Evolutionary conservation across 2,797 vertebrate genomes (phyloP), one percentile per base, ranked within the genome.

Genomic region (Thalassophryne amazonica): DNA sequence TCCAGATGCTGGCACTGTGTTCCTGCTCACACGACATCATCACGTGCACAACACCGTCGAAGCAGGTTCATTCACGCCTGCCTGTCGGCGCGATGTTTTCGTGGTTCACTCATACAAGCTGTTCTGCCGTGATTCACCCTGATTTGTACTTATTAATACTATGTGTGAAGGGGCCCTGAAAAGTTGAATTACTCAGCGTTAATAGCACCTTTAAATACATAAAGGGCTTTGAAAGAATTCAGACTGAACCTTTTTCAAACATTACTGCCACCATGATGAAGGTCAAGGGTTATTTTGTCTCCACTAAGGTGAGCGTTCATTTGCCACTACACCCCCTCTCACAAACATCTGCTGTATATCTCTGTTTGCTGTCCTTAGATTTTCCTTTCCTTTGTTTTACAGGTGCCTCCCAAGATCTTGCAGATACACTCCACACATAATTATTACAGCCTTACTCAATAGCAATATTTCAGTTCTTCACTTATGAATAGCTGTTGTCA

Each of bases 401-500:
- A 27, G 25, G 14, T 58, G 15, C 43, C 25, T 29, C 56, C 13
- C 49, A 43, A 66, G 54, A 62, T 55, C 36, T 78, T 60, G 50
- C 6, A 4, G 43, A 32, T 72, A 46, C 51, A 56, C 29, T 66
- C 33, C 20, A 56, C 20, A 33, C 17, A 38, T 34, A 22, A 5
- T 64, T 58, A 31, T 38, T 39, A 24, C 32, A 10, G 11, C 18
- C 22, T 27, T 15, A 34, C 12, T 65, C 37, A 53, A 67, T 66
- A 67, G 45, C 38, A 13, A 9, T 0, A 41, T 34, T 60, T 70
- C 34, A 3, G 15, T 60, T 51, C 33, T 63, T 60, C 51, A 37
- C 58, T 60, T 48, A 21, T 65, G 73, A 76, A 79, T 56, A 69
- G 60, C 56, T 32, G 59, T 33, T 69, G 53, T 67, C 55, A 69